phyloP scores from a whole-genome alignment of 2,113 vertebrate species.

The Hippocampus zosterae region DNA sequence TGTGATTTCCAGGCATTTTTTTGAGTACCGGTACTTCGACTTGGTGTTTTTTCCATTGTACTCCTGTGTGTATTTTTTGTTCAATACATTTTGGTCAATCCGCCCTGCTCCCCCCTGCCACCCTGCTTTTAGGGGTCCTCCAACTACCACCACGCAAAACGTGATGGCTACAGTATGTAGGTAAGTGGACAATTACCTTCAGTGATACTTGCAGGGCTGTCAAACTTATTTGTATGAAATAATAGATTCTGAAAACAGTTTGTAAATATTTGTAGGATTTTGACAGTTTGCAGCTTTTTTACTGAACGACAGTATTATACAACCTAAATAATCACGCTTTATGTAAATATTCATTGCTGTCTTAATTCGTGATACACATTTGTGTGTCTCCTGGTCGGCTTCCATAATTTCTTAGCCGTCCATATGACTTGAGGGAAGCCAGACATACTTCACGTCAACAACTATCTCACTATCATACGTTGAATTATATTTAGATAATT shows the following conservation, averaged over 20 bases:
- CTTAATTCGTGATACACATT: not conserved
- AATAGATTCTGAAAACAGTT: not conserved
- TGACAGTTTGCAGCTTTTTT: not conserved
- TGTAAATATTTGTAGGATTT: not conserved
- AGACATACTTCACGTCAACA: not conserved
- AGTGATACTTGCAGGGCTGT: not conserved
- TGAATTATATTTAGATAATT: conserved; percentile 5
- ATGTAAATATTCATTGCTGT: not conserved
- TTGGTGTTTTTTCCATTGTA: too few relatives aligned
- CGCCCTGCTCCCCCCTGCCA: too few relatives aligned
- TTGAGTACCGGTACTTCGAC: too few relatives aligned
- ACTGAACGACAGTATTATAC: not conserved
- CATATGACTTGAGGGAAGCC: not conserved
- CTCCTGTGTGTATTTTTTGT: too few relatives aligned
- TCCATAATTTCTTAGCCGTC: not conserved
- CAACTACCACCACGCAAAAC: too few relatives aligned
- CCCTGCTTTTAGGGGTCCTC: too few relatives aligned
- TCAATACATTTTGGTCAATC: too few relatives aligned
- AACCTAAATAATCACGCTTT: not conserved
- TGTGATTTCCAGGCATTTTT: too few relatives aligned
- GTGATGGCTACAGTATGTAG: too few relatives aligned
- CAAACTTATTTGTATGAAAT: not conserved
- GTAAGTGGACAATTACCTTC: not conserved
- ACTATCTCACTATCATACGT: conserved; percentile 10
- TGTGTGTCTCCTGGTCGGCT: not conserved